Evolutionary conservation across 2,888 invertebrate genomes (phyloP).

Genomic region (Leptinotarsa peninsularis): DNA sequence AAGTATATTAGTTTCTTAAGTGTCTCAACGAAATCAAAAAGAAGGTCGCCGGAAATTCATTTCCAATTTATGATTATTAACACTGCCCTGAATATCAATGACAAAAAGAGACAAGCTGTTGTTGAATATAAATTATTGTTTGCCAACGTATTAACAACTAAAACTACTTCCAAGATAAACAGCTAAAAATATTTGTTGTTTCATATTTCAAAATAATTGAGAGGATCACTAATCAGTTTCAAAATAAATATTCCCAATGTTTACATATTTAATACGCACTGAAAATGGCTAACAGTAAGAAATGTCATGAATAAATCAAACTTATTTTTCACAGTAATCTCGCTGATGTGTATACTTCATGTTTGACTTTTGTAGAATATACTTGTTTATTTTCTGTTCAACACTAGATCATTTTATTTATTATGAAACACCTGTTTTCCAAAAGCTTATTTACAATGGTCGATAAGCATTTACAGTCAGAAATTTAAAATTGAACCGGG

Average conservation of each 20-base stretch:
- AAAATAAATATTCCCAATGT: neutral
- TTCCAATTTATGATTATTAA: neutral
- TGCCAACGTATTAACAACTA: neutral
- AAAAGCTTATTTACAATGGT: neutral
- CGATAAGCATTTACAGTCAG: neutral
- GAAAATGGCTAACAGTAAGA: neutral
- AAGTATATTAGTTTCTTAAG: neutral
- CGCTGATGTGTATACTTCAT: neutral
- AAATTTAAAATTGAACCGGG: neutral
- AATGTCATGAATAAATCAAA: neutral
- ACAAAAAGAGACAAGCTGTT: neutral
- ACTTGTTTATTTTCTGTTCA: neutral
- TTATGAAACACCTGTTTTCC: neutral
- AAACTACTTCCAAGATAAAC: too few species aligned
- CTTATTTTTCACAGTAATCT: conserved; percentile 1
- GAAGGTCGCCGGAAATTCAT: conserved; percentile 2
- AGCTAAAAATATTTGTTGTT: too few species aligned
- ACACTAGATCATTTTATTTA: neutral
- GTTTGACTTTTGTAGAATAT: neutral
- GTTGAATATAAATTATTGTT: conserved; percentile 5
- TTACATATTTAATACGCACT: neutral
- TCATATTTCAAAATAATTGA: neutral
- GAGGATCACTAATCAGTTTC: neutral
- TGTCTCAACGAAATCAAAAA: neutral
- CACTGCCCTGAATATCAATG: conserved; percentile 2